phyloP scores from a whole-genome alignment of 2,113 vertebrate species.

The Paracanthobrama guichenoti region DNA sequence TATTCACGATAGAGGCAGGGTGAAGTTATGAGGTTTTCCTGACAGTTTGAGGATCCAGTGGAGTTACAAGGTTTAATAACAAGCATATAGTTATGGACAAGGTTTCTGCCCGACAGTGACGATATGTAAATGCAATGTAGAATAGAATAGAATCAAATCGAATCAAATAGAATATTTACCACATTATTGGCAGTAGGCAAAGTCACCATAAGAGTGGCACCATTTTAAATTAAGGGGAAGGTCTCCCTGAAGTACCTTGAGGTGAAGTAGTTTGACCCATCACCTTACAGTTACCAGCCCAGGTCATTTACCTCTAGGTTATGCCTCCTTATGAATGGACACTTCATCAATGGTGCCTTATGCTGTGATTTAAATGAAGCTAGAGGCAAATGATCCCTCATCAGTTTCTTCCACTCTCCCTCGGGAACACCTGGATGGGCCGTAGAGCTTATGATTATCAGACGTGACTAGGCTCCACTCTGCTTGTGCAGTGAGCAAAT shows the following conservation, averaged over 20 bases:
- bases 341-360: constrained; percentile 3
- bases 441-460: constrained; percentile 14
- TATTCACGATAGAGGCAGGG: too few species aligned
- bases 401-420: not conserved
- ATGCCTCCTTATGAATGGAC: not conserved
- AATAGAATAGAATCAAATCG: not conserved
- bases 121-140: too few species aligned
- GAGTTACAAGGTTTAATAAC: too few species aligned
- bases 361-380: not conserved
- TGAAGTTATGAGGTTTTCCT: too few species aligned
- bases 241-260: too few species aligned
- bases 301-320: not conserved
- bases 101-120: too few species aligned
- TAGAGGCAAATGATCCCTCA: not conserved
- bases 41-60: too few species aligned
- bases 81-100: too few species aligned
- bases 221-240: too few species aligned
- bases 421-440: not conserved
- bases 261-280: too few species aligned
- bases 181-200: too few species aligned
- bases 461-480: constrained; percentile 13
- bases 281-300: not conserved
- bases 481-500: not conserved
- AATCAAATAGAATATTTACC: not conserved
- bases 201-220: too few species aligned